Evolutionary conservation across 2,113 vertebrate species (phyloP).

Genomic region (Lathamus discolor): DNA sequence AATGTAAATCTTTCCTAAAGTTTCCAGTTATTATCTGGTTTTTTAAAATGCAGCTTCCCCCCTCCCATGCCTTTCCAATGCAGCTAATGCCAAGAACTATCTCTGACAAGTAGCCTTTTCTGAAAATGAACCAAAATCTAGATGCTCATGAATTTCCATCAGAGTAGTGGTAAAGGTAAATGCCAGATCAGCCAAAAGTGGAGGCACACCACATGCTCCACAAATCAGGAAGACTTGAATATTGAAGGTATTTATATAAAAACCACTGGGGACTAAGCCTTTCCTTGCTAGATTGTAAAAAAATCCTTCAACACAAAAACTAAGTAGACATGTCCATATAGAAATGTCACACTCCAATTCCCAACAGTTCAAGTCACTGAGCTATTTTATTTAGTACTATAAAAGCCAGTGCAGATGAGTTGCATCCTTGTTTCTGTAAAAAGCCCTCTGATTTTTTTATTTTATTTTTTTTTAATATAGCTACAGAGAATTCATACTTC

Average conservation of each 20-base stretch:
- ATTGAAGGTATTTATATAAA: neutral
- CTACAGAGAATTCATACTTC: neutral
- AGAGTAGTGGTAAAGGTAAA: neutral
- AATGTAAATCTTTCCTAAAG: neutral
- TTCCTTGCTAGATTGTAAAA: neutral
- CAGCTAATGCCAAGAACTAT: neutral
- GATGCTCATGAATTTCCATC: neutral
- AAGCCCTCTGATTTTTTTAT: neutral
- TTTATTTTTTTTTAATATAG: neutral
- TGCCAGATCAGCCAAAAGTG: neutral
- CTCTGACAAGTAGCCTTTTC: neutral
- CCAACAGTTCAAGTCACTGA: neutral
- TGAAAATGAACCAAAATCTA: neutral
- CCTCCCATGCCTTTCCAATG: neutral
- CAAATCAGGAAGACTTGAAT: neutral
- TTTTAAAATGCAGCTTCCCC: neutral
- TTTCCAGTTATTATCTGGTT: neutral
- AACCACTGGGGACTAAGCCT: neutral
- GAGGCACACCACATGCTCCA: neutral
- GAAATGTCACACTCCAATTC: neutral
- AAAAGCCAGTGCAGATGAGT: constrained; percentile 5
- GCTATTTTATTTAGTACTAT: neutral
- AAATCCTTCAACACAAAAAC: neutral
- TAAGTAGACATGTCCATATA: neutral
- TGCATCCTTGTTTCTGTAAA: neutral